Percentiles rank a stretch among this genome's conserved stretches.
phyloP scores from a whole-genome alignment of 2,113 vertebrate genomes.

The Lasiurus borealis region DNA sequence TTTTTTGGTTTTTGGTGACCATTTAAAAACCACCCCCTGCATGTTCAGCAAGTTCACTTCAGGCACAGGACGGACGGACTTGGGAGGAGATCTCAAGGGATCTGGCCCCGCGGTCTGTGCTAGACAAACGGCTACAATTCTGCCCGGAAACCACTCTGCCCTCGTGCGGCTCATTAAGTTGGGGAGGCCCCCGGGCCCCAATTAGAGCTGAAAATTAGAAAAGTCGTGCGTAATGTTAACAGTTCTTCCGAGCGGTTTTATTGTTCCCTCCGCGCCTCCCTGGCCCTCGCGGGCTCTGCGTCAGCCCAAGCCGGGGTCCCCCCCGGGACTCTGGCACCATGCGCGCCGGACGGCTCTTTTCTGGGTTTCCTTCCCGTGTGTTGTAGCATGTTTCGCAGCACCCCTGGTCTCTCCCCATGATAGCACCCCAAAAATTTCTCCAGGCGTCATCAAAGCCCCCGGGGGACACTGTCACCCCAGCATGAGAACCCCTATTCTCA shows the following conservation, averaged over 20 bases:
- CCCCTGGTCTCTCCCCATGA: not conserved
- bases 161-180: not conserved
- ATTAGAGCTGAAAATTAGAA: not conserved
- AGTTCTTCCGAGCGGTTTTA: not conserved
- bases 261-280: not conserved
- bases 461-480: too few species aligned
- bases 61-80: not conserved
- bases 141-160: not conserved
- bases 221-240: not conserved
- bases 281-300: not conserved
- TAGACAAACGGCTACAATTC: not conserved
- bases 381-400: not conserved
- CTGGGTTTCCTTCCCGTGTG: not conserved
- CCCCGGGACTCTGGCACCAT: not conserved
- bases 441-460: not conserved
- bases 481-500: not conserved
- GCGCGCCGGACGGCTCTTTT: too few species aligned
- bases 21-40: not conserved
- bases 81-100: not conserved
- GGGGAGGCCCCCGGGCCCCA: not conserved
- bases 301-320: not conserved
- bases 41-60: not conserved
- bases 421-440: not conserved
- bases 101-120: not conserved
- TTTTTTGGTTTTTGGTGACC: not conserved